Percentiles rank a stretch among this genome's conserved stretches.
Evolutionary conservation across 2,113 vertebrate species (phyloP).

Genomic region (Platycercus adscitus): DNA sequence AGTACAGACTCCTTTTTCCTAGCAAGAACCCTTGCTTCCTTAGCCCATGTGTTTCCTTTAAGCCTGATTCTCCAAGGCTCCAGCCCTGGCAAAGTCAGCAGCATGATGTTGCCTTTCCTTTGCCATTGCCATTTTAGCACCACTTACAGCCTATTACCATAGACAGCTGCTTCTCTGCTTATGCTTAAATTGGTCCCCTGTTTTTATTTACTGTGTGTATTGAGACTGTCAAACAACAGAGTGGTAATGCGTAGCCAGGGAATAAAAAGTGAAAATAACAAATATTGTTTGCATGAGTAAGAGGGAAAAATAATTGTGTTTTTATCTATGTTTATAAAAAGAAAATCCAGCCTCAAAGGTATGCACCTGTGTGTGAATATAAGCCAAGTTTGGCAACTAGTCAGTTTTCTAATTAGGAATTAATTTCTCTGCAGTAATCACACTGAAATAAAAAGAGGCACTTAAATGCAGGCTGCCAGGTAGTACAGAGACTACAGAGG

Average conservation of each 20-base stretch:
- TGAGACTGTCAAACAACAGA: background rate
- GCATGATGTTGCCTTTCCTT: background rate
- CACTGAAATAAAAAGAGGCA: background rate
- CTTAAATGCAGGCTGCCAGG: background rate
- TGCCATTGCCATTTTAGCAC: background rate
- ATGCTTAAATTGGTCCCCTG: background rate
- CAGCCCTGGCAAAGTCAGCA: background rate
- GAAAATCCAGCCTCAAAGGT: background rate
- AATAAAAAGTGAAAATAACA: conserved; percentile 4
- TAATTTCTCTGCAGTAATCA: background rate
- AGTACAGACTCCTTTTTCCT: background rate
- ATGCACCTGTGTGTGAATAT: background rate
- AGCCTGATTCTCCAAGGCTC: background rate
- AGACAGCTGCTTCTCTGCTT: background rate
- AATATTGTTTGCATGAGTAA: background rate
- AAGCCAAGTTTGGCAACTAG: background rate
- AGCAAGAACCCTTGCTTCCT: background rate
- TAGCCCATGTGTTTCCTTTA: background rate
- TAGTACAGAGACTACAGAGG: background rate
- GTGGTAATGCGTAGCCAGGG: background rate
- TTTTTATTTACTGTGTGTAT: background rate
- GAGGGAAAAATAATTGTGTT: background rate
- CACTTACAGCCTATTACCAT: background rate
- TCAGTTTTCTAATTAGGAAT: background rate
- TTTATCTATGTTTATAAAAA: background rate